Evolutionary conservation across 2,888 invertebrate genomes (phyloP).

Genomic region (Tricholauxania praeusta): DNA sequence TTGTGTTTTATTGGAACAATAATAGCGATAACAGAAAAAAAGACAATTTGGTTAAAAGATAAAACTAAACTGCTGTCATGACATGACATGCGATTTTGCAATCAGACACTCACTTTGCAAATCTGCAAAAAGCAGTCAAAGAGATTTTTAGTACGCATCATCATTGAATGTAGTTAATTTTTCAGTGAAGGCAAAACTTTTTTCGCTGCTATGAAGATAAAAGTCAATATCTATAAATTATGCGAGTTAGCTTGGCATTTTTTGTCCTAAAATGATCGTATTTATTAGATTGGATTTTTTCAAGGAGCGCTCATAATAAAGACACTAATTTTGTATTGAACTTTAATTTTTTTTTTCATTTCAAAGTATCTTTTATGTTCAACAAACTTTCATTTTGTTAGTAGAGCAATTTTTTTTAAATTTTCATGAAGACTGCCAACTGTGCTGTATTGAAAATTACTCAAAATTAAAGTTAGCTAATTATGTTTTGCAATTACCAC

Average conservation of each 20-base stretch:
- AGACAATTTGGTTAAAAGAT: background rate
- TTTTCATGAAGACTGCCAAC: background rate
- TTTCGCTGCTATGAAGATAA: too few species aligned
- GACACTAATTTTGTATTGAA: background rate
- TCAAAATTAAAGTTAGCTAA: background rate
- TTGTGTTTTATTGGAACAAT: too few species aligned
- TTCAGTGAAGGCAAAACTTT: too few species aligned
- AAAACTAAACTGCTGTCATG: background rate
- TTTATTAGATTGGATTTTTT: background rate
- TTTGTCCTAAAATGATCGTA: too few species aligned
- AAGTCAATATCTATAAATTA: too few species aligned
- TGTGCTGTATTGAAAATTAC: background rate
- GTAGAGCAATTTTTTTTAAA: too few species aligned
- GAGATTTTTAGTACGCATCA: too few species aligned
- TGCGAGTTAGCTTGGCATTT: too few species aligned
- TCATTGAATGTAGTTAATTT: too few species aligned
- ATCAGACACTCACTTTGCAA: background rate
- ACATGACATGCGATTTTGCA: slow-evolving; percentile 8
- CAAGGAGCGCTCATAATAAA: background rate
- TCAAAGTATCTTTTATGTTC: too few species aligned
- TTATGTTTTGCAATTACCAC: background rate
- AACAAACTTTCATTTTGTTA: background rate
- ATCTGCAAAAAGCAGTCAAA: background rate
- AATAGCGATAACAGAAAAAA: too few species aligned
- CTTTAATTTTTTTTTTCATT: too few species aligned